phyloP scores from a whole-genome alignment of 2,797 vertebrate genomes.

The Anisognathus igniventris region DNA sequence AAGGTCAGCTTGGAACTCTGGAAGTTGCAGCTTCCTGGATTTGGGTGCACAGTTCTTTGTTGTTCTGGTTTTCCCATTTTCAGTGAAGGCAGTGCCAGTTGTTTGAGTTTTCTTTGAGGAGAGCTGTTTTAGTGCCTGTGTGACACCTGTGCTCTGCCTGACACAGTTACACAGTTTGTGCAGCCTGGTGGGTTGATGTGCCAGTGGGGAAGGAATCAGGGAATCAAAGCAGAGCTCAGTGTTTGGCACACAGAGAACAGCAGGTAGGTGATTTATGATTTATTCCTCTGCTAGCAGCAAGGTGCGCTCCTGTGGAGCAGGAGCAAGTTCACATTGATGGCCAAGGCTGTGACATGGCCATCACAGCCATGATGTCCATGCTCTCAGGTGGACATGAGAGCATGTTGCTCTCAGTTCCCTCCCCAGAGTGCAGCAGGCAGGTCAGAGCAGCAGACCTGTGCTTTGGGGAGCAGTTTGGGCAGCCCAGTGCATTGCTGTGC shows the following conservation, averaged over 20 bases:
- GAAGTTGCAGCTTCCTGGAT: background rate
- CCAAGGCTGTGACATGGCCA: background rate
- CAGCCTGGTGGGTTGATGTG: background rate
- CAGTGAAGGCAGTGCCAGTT: background rate
- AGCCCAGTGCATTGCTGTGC: fast-evolving
- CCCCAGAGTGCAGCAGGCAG: fast-evolving
- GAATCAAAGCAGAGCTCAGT: fast-evolving
- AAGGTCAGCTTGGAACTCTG: background rate
- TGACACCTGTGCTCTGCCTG: background rate
- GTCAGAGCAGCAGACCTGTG: background rate
- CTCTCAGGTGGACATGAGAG: fast-evolving
- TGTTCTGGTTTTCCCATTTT: background rate
- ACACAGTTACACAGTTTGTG: background rate
- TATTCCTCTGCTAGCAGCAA: background rate
- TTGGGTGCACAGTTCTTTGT: background rate
- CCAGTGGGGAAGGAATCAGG: background rate
- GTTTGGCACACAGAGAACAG: background rate
- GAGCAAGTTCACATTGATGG: background rate
- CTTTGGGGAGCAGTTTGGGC: background rate
- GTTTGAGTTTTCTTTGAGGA: background rate
- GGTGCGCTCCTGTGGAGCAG: background rate
- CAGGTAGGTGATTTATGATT: background rate
- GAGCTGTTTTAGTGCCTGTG: background rate
- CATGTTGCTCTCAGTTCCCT: fast-evolving
- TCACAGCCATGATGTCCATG: fast-evolving